Conservation (phyloP, 2,113 vertebrate species). For the Ophiodon elongatus region DNA sequence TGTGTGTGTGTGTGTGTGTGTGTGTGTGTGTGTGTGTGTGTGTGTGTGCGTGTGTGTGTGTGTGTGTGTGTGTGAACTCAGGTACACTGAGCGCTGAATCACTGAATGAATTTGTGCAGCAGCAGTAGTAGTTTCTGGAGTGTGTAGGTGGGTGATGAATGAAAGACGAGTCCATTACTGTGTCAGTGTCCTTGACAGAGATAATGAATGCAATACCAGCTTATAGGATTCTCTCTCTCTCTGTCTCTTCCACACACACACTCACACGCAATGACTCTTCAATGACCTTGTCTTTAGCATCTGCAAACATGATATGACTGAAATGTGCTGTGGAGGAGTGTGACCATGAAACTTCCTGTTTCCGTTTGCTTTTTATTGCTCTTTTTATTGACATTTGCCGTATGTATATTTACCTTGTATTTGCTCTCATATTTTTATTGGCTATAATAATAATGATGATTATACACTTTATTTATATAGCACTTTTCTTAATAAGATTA, state of each 20-base stretch:
- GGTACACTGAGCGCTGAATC: background rate
- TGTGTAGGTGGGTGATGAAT: slow-evolving; percentile 54
- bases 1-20: slow-evolving; percentile 24
- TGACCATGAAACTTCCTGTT: slow-evolving; percentile 52
- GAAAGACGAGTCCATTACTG: slow-evolving; percentile 50
- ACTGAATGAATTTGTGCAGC: slow-evolving; percentile 60
- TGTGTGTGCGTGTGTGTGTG: slow-evolving; percentile 5
- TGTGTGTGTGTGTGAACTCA: background rate
- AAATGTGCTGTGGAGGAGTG: slow-evolving; percentile 61
- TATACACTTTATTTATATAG: background rate
- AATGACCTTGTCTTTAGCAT: slow-evolving; percentile 71
- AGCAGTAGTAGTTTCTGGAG: slow-evolving; percentile 49
- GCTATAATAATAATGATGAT: background rate
- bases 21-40: background rate
- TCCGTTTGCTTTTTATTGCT: slow-evolving; percentile 18
- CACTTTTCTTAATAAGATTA: slow-evolving; percentile 1
- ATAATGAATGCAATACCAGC: slow-evolving; percentile 62
- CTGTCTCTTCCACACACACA: slow-evolving; percentile 20
- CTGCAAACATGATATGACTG: slow-evolving; percentile 67
- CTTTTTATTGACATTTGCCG: background rate
- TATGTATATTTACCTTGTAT: slow-evolving; percentile 5
- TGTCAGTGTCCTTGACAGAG: slow-evolving; percentile 69
- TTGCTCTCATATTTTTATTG: background rate
- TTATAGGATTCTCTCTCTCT: slow-evolving; percentile 42
- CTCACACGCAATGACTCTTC: slow-evolving; percentile 38